Conservation (phyloP, 2,888 invertebrate genomes). For the Athetis lepigone region DNA sequence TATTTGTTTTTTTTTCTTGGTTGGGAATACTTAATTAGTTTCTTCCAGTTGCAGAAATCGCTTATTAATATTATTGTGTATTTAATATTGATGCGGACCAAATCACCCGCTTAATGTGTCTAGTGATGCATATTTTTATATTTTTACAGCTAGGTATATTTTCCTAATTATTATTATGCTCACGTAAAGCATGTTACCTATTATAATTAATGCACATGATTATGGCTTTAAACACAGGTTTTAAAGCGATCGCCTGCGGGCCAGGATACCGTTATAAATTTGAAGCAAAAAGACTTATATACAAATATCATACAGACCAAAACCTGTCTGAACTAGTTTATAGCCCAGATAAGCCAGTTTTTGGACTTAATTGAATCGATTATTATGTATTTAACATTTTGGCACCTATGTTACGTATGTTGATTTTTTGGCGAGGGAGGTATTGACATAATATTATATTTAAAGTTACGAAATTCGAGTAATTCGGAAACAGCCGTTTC, state of each 20-base stretch:
- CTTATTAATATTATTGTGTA: too few species aligned
- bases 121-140: conserved; percentile 1
- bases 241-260: conserved; percentile 16
- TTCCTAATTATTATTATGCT: too few species aligned
- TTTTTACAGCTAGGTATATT: neutral
- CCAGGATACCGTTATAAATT: conserved; percentile 31
- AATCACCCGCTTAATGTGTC: too few species aligned
- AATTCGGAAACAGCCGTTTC: too few species aligned
- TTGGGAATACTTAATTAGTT: too few species aligned
- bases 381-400: conserved; percentile 32
- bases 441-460: neutral
- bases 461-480: conserved; percentile 14
- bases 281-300: conserved; percentile 18
- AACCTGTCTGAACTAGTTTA: conserved; percentile 39
- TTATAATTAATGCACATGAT: conserved; percentile 23
- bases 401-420: conserved; percentile 39
- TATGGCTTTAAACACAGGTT: conserved; percentile 13
- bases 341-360: conserved; percentile 45
- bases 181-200: neutral
- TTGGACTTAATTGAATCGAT: conserved; percentile 27
- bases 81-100: too few species aligned
- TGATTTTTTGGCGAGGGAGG: neutral
- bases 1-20: too few species aligned
- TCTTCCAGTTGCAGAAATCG: too few species aligned
- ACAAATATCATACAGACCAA: conserved; percentile 26